Conservation (phyloP, 2,888 invertebrate species). For the Lordiphosa andalusiaca region DNA sequence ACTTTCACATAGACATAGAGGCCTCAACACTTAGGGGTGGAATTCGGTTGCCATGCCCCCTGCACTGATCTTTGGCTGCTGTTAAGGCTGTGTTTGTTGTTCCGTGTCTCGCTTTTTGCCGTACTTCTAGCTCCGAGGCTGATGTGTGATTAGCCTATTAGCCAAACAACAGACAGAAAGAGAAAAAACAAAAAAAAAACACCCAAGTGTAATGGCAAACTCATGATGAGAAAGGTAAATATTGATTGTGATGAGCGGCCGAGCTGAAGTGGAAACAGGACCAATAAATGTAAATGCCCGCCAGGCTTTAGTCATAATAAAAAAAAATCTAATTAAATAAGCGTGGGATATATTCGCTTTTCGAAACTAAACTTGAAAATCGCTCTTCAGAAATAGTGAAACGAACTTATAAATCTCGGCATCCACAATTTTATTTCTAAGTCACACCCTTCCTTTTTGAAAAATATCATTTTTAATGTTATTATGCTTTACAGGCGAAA, state of each 20-base stretch:
- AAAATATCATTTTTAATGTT: too few species aligned
- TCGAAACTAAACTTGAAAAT: too few species aligned
- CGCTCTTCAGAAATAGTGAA: too few species aligned
- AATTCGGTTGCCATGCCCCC: conserved; percentile 32
- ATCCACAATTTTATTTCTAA: too few species aligned
- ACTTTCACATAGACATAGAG: conserved; percentile 76
- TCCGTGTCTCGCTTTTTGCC: conserved; percentile 52
- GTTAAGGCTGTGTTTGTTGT: conserved; percentile 43
- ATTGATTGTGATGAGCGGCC: conserved; percentile 58
- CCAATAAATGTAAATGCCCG: conserved; percentile 53
- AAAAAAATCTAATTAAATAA: conserved; percentile 29
- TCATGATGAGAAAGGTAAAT: conserved; percentile 72
- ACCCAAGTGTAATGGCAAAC: conserved; percentile 31
- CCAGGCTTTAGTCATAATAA: conserved; percentile 48
- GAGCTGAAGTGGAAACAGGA: conserved; percentile 28
- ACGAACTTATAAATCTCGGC: too few species aligned
- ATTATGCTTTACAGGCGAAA: too few species aligned
- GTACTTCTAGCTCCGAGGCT: conserved; percentile 14
- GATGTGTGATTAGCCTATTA: conserved; percentile 77
- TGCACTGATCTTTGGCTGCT: conserved; percentile 15
- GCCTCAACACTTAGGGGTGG: conserved; percentile 61
- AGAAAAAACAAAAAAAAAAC: conserved; percentile 35
- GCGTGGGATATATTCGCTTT: conserved; percentile 52
- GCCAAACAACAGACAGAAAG: conserved; percentile 47
- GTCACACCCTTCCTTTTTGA: too few species aligned